Conservation (phyloP, 2,113 vertebrate genomes). For the Beaufortia kweichowensis region DNA sequence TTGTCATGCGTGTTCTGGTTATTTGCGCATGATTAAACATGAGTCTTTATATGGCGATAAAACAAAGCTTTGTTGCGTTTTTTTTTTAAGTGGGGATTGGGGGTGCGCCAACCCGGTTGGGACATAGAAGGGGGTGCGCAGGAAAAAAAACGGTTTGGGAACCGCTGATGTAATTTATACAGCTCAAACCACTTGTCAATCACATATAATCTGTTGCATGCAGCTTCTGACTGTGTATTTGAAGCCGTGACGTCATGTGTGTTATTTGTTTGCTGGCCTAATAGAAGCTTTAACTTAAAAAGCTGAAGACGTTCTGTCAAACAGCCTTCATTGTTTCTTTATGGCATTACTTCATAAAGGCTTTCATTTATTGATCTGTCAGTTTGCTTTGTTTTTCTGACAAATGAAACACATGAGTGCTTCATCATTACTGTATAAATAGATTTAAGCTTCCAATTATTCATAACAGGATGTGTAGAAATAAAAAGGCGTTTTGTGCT, state of each 20-base stretch:
- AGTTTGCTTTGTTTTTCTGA: slow-evolving; percentile 12
- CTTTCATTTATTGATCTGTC: slow-evolving; percentile 34
- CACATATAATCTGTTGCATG: background rate
- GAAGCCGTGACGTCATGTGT: background rate
- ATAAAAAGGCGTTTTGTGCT: background rate
- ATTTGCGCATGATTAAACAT: too few relatives aligned
- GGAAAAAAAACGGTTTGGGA: too few relatives aligned
- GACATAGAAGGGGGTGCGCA: too few relatives aligned
- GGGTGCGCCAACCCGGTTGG: too few relatives aligned
- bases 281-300: background rate
- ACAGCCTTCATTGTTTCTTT: background rate
- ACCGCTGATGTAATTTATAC: too few relatives aligned
- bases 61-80: too few relatives aligned
- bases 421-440: slow-evolving; percentile 27
- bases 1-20: too few relatives aligned
- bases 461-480: background rate
- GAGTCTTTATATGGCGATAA: too few relatives aligned
- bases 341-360: slow-evolving; percentile 6
- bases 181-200: too few relatives aligned
- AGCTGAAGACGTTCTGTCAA: background rate
- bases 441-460: slow-evolving; percentile 14
- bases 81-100: too few relatives aligned
- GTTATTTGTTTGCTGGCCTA: background rate
- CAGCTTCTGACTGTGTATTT: background rate
- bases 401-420: slow-evolving; percentile 15